Conservation (phyloP, 2,113 vertebrate genomes). For the Zootoca vivipara region DNA sequence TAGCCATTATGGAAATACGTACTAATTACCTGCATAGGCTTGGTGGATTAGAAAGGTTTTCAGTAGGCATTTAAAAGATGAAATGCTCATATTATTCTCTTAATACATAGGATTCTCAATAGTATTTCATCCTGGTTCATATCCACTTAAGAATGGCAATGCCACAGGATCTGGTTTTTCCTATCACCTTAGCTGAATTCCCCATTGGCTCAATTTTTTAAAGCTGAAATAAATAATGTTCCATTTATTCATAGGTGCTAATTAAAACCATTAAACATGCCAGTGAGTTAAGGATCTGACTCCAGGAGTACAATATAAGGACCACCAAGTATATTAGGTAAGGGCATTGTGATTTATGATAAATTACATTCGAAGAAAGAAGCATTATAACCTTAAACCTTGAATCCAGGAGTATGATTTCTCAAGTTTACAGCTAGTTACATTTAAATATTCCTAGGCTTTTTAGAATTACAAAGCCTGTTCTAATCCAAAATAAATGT, state of each 20-base stretch:
- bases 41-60: too few relatives aligned
- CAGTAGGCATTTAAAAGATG: too few relatives aligned
- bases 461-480: neutral
- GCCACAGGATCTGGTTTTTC: neutral
- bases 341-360: conserved; percentile 5
- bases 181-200: neutral
- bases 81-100: neutral
- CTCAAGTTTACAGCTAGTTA: neutral
- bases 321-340: neutral
- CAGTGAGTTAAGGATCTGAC: neutral
- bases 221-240: neutral
- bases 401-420: conserved; percentile 11
- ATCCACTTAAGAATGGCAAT: neutral
- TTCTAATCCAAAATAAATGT: neutral
- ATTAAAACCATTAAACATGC: neutral
- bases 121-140: neutral
- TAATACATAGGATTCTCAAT: neutral
- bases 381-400: neutral
- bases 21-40: too few relatives aligned
- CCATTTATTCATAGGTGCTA: neutral
- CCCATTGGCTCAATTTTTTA: neutral
- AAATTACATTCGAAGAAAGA: conserved; percentile 10
- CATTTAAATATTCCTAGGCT: conserved; percentile 8
- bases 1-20: too few relatives aligned
- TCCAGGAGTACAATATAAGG: neutral